Percentiles rank a stretch among this genome's conserved stretches.
Evolutionary conservation across 2,888 invertebrate species (phyloP).

Genomic region (Eremobia ochroleuca): DNA sequence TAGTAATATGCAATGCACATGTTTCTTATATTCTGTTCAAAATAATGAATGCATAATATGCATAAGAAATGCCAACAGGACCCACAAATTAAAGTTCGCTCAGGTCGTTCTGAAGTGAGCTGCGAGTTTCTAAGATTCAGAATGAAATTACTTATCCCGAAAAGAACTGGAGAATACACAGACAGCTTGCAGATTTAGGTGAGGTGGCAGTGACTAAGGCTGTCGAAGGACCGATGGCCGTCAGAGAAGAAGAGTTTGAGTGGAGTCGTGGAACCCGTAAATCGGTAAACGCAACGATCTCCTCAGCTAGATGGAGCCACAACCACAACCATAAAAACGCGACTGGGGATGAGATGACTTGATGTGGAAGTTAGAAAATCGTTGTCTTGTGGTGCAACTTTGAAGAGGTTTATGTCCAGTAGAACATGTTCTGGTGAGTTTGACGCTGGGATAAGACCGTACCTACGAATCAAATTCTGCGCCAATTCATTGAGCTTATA

Average conservation of each 20-base stretch:
- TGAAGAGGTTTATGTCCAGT: not conserved
- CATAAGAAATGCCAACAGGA: too few species aligned
- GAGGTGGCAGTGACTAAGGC: not conserved
- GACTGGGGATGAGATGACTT: not conserved
- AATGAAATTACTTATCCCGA: not conserved
- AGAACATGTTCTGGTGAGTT: not conserved
- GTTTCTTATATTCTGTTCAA: too few species aligned
- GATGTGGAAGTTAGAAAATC: not conserved
- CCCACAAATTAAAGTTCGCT: not conserved
- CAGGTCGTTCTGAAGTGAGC: too few species aligned
- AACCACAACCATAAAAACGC: not conserved
- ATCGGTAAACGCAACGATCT: not conserved
- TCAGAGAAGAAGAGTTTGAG: not conserved
- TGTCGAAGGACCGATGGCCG: not conserved
- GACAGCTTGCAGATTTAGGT: not conserved
- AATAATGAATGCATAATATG: too few species aligned
- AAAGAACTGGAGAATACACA: not conserved
- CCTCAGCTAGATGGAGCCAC: not conserved
- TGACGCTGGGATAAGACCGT: not conserved
- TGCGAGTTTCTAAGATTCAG: too few species aligned
- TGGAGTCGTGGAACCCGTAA: not conserved
- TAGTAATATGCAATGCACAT: too few species aligned
- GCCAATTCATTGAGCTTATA: too few species aligned
- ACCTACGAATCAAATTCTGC: too few species aligned
- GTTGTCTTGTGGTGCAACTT: not conserved